Evolutionary conservation across 2,113 vertebrate species (phyloP).

Genomic region (Lophura nycthemera): DNA sequence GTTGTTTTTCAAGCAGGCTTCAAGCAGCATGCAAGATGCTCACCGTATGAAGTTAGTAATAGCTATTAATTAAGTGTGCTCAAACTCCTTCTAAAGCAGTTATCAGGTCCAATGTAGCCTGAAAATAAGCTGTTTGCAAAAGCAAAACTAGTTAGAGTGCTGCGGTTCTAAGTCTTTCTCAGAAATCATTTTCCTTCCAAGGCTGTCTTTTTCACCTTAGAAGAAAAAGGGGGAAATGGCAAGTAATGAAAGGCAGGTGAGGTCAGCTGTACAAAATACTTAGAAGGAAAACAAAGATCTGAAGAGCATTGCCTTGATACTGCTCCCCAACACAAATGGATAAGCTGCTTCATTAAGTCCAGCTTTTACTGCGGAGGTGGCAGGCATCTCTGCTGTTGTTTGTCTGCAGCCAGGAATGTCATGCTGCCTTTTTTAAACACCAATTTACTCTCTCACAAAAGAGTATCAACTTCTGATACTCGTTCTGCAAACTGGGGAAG

Average conservation of each 20-base stretch:
- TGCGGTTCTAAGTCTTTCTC: background rate
- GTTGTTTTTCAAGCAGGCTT: fast-evolving
- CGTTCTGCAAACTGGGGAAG: constrained; percentile 94
- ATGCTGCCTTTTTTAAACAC: background rate
- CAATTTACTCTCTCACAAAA: constrained; percentile 72
- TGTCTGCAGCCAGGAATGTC: background rate
- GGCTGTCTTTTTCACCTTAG: background rate
- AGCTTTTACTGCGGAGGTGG: background rate
- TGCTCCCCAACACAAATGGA: background rate
- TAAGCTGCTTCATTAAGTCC: background rate
- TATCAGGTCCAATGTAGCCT: background rate
- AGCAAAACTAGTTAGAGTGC: background rate
- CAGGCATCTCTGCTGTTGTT: background rate
- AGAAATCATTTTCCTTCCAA: background rate
- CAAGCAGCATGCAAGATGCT: fast-evolving
- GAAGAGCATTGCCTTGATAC: background rate
- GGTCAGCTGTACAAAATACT: background rate
- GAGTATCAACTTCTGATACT: constrained; percentile 6
- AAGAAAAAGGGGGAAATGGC: background rate
- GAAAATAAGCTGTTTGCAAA: background rate
- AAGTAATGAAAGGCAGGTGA: background rate
- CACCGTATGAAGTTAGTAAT: background rate
- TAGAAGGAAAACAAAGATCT: background rate
- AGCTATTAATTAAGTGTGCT: fast-evolving
- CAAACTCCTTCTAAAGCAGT: background rate